phyloP scores from a whole-genome alignment of 2,888 invertebrate species.

The Caenorhabditis sp. region DNA sequence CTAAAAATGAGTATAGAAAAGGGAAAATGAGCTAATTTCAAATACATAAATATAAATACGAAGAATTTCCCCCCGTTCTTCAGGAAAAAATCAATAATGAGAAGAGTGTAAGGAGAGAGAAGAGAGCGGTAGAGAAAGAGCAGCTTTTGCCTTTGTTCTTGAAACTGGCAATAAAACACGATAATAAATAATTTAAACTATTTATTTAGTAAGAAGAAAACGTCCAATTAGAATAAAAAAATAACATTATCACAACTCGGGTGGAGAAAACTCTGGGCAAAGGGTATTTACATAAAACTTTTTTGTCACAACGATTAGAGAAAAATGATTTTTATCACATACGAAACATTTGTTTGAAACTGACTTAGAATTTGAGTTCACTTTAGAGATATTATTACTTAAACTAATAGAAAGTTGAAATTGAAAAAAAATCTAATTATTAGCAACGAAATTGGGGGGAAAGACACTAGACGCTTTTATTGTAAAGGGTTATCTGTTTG shows the following conservation, averaged over 20 bases:
- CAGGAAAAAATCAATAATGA: not conserved
- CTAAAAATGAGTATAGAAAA: not conserved
- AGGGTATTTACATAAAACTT: not conserved
- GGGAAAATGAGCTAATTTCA: not conserved
- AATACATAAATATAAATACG: too few relatives aligned
- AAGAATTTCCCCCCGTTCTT: not conserved
- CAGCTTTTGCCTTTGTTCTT: not conserved
- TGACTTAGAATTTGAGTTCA: too few relatives aligned
- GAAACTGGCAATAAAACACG: not conserved
- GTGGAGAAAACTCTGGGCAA: not conserved
- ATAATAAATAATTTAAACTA: not conserved
- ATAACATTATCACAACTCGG: not conserved
- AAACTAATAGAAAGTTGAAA: conserved; percentile 11
- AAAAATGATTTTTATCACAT: too few relatives aligned
- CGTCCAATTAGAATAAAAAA: too few relatives aligned
- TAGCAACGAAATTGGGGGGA: conserved; percentile 5
- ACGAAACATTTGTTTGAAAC: too few relatives aligned
- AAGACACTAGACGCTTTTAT: conserved; percentile 30
- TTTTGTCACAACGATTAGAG: not conserved
- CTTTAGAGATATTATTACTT: too few relatives aligned
- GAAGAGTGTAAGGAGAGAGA: not conserved
- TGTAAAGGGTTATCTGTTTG: conserved; percentile 33
- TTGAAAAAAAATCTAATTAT: not conserved
- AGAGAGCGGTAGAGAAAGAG: not conserved
- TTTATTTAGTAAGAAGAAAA: too few relatives aligned